These are phyloP conservation scores for Drosophila mayaguana DNA, from an alignment of 2,888 invertebrate genomes.

Conservation along the genomic window DNA sequence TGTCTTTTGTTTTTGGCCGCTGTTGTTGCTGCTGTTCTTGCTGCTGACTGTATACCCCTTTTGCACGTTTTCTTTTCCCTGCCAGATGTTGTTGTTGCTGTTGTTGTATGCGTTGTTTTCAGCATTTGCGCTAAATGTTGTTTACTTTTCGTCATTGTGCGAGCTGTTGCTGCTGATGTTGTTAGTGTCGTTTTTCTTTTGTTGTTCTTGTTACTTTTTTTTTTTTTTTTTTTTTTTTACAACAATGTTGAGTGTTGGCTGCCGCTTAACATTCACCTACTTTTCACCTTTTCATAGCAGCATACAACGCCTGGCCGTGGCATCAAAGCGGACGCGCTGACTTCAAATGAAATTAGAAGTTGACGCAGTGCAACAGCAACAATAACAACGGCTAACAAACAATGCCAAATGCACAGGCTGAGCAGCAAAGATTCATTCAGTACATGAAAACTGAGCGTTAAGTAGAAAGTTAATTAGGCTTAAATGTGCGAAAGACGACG, in stretches of 20 bases:
- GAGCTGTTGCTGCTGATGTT: neutral
- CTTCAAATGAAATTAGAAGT: constrained; percentile 79
- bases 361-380: constrained; percentile 65
- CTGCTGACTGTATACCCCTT: constrained; percentile 60
- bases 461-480: constrained; percentile 83
- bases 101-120: constrained; percentile 29
- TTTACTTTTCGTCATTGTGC: constrained; percentile 72
- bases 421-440: constrained; percentile 51
- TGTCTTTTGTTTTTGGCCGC: constrained; percentile 64
- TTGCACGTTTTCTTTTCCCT: constrained; percentile 52
- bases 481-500: constrained; percentile 70
- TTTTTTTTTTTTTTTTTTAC: constrained; percentile 53
- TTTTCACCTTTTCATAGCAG: constrained; percentile 55
- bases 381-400: constrained; percentile 48
- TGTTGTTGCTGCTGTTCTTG: constrained; percentile 26
- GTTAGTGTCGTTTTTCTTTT: constrained; percentile 58
- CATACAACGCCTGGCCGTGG: constrained; percentile 73
- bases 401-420: constrained; percentile 60
- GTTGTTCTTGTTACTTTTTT: constrained; percentile 13
- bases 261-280: constrained; percentile 49
- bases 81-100: constrained; percentile 8
- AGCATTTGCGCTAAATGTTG: constrained; percentile 73
- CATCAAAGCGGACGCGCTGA: constrained; percentile 67
- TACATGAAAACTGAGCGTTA: constrained; percentile 59
- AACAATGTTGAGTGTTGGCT: constrained; percentile 39